Evolutionary conservation across 2,797 vertebrate genomes (phyloP), one percentile per base, ranked within the genome.

Genomic region (Lagorchestes hirsutus): DNA sequence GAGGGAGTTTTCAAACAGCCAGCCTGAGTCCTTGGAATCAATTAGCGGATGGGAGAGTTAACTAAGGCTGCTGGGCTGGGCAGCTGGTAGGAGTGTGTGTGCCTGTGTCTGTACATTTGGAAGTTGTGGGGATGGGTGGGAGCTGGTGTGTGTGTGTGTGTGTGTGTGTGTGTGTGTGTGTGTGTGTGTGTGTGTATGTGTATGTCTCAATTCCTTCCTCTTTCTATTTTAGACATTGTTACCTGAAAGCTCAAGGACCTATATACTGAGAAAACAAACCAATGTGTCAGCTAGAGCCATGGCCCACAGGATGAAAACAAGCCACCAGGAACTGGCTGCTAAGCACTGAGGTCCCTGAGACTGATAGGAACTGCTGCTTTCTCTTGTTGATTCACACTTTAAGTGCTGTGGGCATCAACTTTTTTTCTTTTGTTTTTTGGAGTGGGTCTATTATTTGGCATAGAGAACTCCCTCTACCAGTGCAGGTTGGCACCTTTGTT

Each of bases 161-260:
- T 31, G 34, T n/a, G 0, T n/a, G 59, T 24, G 31, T 3, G n/a
- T 1, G n/a, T 1, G 18, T 6, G 22, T 8, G n/a, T 82, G 55
- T 55, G 18, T 54, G 28, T 11, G 40, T 50, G 50, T 31, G 18
- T 82, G 55, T 55, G 18, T 54, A 22, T 11, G 40, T 50, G 50
- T 31, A 6, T 2, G 22, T 18, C 18, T 82, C 40, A 50, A 50
- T 87, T 87, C 74, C 74, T 87, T 87, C 40, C 74, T 87, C 9
- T 27, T 87, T 95, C 95, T 96, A 93, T 96, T 95, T 97, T 96
- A 91, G 96, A 97, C 24, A 46, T 62, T 90, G 14, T 92, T 96
- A 55, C 14, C 46, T 46, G 91, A 95, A 96, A 91, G 93, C 58
- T 54, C 31, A 90, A 94, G 74, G 95, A 93, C 92, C 93, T 59